These are phyloP conservation scores for Andricus quercusramuli DNA, from an alignment of 2,888 invertebrate species.

Conservation along the genomic window DNA sequence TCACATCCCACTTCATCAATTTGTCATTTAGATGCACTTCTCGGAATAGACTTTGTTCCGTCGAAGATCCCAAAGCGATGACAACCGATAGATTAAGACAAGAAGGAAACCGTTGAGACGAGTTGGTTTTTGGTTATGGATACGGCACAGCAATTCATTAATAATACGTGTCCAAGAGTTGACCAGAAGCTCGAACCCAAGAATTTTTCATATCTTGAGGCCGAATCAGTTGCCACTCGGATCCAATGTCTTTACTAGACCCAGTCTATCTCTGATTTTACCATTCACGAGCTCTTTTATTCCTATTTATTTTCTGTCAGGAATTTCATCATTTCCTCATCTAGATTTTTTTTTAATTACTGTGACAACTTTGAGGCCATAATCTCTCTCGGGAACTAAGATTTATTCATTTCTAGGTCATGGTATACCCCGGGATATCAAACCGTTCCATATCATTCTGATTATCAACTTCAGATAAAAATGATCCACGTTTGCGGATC, in stretches of 20 bases:
- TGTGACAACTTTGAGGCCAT: background rate
- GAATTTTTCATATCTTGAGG: constrained; percentile 57
- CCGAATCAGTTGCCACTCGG: constrained; percentile 57
- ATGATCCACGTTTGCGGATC: too few relatives aligned
- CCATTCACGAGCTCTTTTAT: background rate
- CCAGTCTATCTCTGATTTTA: constrained; percentile 38
- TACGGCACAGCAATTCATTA: constrained; percentile 62
- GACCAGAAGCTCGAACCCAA: constrained; percentile 62
- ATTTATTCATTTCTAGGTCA: constrained; percentile 9
- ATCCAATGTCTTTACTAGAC: constrained; percentile 48
- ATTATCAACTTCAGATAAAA: too few relatives aligned
- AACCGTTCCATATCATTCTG: too few relatives aligned
- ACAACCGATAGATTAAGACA: constrained; percentile 54
- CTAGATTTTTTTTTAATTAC: background rate
- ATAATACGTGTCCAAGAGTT: constrained; percentile 63
- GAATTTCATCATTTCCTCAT: too few relatives aligned
- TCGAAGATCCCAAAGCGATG: constrained; percentile 48
- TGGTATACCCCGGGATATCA: too few relatives aligned
- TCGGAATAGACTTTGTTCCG: constrained; percentile 48
- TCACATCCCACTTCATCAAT: constrained; percentile 15
- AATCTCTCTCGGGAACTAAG: background rate
- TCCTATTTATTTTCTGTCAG: background rate
- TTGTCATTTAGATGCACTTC: constrained; percentile 42
- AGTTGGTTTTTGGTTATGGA: constrained; percentile 41
- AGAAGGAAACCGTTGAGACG: constrained; percentile 30